Conservation (phyloP, 2,113 vertebrate species). For the Myanophis thanlyinensis region DNA sequence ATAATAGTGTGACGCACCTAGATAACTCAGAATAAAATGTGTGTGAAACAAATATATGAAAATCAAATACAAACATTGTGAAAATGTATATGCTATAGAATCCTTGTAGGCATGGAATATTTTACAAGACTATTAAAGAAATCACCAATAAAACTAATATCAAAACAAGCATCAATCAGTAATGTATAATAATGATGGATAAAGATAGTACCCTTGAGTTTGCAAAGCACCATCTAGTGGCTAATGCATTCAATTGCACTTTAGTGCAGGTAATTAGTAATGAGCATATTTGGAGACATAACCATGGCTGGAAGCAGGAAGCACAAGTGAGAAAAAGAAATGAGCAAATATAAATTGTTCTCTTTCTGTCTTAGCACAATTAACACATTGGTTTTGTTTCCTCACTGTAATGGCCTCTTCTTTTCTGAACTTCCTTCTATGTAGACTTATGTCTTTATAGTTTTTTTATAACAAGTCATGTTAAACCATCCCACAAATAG, state of each 20-base stretch:
- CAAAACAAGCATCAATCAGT: neutral
- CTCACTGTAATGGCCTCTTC: neutral
- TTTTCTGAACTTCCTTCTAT: fast-evolving
- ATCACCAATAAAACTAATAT: neutral
- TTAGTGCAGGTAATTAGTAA: neutral
- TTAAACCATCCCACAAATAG: neutral
- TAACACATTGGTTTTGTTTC: fast-evolving
- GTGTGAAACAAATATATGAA: neutral
- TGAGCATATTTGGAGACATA: conserved; percentile 49
- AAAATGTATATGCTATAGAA: fast-evolving
- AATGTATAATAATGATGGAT: neutral
- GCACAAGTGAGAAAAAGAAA: neutral
- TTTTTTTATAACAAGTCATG: fast-evolving
- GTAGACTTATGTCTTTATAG: neutral
- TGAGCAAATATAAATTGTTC: fast-evolving
- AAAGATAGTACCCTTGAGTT: neutral
- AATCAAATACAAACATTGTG: neutral
- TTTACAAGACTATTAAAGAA: conserved; percentile 1
- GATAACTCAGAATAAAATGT: neutral
- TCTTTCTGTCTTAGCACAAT: fast-evolving
- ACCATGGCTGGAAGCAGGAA: conserved; percentile 41
- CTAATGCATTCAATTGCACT: neutral
- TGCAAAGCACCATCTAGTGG: conserved; percentile 48
- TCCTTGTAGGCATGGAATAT: neutral
- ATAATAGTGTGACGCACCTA: neutral